A percentile compares a stretch with the other conserved stretches of the same genome.
phyloP scores from a whole-genome alignment of 2,797 vertebrate species.

The Urosaurus nigricauda region DNA sequence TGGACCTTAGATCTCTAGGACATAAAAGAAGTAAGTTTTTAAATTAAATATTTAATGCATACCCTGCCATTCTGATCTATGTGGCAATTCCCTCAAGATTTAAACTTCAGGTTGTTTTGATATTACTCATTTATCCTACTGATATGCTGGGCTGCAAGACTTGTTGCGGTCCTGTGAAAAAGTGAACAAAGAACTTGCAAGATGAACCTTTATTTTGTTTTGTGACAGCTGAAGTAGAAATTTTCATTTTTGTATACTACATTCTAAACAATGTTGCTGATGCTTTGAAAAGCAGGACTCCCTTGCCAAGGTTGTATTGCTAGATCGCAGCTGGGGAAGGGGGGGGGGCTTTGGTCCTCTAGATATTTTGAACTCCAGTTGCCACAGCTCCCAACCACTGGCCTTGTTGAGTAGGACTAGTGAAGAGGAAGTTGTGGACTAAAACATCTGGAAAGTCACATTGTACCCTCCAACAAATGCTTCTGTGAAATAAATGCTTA shows the following conservation, averaged over 20 bases:
- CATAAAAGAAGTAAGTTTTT: not conserved
- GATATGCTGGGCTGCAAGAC: not conserved
- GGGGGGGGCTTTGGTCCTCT: no score
- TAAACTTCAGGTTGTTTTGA: not conserved
- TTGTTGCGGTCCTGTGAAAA: not conserved
- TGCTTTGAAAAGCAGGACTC: not conserved
- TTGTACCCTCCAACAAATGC: no score
- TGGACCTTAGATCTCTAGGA: not conserved
- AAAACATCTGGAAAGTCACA: no score
- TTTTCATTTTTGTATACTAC: not conserved
- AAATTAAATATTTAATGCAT: not conserved
- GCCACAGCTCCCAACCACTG: no score
- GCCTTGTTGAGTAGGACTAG: no score
- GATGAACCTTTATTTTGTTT: not conserved
- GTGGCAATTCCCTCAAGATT: not conserved
- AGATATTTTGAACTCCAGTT: no score
- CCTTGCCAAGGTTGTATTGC: not conserved
- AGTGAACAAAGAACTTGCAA: not conserved
- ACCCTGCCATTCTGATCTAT: not conserved
- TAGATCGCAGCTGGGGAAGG: not conserved
- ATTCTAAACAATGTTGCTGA: not conserved
- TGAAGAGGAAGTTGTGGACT: no score
- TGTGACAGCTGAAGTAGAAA: not conserved
- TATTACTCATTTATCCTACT: not conserved
- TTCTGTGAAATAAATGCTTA: not conserved